These are phyloP conservation scores for Oxyruncus cristatus DNA, from an alignment of 2,113 vertebrate genomes.

Conservation along the genomic window DNA sequence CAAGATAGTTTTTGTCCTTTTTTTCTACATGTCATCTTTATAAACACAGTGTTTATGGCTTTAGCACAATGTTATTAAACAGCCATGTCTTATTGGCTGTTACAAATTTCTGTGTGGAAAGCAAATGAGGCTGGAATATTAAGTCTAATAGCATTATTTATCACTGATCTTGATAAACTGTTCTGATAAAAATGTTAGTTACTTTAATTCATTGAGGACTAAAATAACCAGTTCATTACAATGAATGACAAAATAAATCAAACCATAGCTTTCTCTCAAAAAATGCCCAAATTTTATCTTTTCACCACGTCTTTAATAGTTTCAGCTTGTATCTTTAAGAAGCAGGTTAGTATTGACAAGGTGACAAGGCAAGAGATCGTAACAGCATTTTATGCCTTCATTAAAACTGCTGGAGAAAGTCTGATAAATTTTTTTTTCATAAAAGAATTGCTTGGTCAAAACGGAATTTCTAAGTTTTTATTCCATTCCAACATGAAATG, in stretches of 20 bases:
- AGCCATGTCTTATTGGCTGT: background rate
- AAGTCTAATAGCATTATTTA: constrained; percentile 46
- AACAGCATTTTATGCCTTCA: background rate
- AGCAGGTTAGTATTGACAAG: background rate
- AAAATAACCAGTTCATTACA: constrained; percentile 18
- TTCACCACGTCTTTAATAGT: background rate
- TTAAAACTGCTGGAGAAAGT: background rate
- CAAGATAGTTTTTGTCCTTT: background rate
- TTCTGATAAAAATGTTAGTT: constrained; percentile 20
- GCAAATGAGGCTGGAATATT: constrained; percentile 28
- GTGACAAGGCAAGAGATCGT: background rate
- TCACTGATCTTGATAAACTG: constrained; percentile 16
- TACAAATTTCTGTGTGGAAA: constrained; percentile 23
- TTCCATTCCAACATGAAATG: background rate
- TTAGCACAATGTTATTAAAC: constrained; percentile 12
- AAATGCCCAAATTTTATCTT: background rate
- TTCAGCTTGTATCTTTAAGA: background rate
- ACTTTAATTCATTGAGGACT: constrained; percentile 1
- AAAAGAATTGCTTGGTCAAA: background rate
- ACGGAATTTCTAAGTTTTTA: background rate
- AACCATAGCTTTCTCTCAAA: background rate
- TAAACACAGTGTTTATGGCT: background rate
- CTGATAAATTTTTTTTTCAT: background rate
- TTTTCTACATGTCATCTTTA: background rate
- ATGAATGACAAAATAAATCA: constrained; percentile 17